phyloP scores from a whole-genome alignment of 2,888 invertebrate genomes.

The Argynnis bischoffii region DNA sequence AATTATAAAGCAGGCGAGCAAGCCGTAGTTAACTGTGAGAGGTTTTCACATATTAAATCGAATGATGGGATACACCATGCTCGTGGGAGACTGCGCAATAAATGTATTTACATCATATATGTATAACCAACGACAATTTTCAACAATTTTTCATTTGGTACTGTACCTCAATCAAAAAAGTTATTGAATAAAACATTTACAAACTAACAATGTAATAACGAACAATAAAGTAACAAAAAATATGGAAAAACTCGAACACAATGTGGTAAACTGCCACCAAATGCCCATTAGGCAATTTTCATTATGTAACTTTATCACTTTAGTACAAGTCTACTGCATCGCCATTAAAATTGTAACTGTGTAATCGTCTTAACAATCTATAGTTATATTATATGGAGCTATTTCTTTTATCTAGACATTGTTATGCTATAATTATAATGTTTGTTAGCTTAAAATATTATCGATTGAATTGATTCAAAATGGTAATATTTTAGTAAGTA shows the following conservation, averaged over 20 bases:
- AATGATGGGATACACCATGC: constrained; percentile 51
- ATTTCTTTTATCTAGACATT: too few relatives aligned
- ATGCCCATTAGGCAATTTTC: constrained; percentile 36
- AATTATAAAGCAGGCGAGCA: constrained; percentile 56
- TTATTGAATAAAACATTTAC: constrained; percentile 1
- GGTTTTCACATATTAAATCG: constrained; percentile 63
- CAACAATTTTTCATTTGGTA: not conserved
- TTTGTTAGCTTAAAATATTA: too few relatives aligned
- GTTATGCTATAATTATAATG: too few relatives aligned
- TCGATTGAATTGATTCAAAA: too few relatives aligned
- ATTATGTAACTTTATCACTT: constrained; percentile 30
- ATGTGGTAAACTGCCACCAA: constrained; percentile 41
- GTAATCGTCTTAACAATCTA: too few relatives aligned
- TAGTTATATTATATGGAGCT: too few relatives aligned
- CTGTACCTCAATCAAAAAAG: not conserved
- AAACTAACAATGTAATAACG: constrained; percentile 66
- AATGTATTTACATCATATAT: constrained; percentile 52
- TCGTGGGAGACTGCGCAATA: constrained; percentile 60
- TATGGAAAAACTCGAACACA: constrained; percentile 50
- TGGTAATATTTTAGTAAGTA: too few relatives aligned
- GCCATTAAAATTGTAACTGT: constrained; percentile 17
- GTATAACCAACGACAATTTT: constrained; percentile 20
- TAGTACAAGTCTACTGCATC: constrained; percentile 20
- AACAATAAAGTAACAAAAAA: constrained; percentile 57
- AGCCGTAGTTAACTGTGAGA: constrained; percentile 53